Percentiles rank a stretch among this genome's conserved stretches.
These are phyloP conservation scores for Pristionchus arcanus DNA, from an alignment of 2,888 invertebrate species.

Conservation along the genomic window DNA sequence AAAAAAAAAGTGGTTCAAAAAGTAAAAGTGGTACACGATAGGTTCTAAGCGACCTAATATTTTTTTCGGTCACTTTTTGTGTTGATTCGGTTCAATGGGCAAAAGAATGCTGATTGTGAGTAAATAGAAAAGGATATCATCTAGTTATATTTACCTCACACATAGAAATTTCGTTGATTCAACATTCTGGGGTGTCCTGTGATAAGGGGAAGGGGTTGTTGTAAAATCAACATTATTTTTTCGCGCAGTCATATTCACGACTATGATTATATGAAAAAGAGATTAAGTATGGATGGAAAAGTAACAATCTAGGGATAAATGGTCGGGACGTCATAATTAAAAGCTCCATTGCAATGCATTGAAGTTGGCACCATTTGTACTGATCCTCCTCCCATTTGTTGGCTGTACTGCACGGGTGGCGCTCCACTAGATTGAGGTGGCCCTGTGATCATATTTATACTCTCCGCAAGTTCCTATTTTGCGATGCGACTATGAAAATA, in stretches of 20 bases:
- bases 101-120: no score
- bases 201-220: no score
- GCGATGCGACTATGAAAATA: background rate
- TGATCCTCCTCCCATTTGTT: background rate
- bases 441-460: background rate
- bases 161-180: no score
- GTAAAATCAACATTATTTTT: no score
- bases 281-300: background rate
- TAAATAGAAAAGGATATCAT: no score
- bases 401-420: background rate
- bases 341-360: constrained; percentile 19
- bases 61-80: no score
- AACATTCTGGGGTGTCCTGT: no score
- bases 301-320: background rate
- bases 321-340: background rate
- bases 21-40: no score
- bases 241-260: background rate
- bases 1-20: no score
- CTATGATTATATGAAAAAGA: background rate
- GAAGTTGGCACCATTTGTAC: background rate
- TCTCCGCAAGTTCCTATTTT: background rate
- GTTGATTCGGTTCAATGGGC: no score
- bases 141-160: no score
- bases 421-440: background rate
- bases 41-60: no score